phyloP scores from a whole-genome alignment of 2,113 vertebrate species.

The Seriola dumerili region DNA sequence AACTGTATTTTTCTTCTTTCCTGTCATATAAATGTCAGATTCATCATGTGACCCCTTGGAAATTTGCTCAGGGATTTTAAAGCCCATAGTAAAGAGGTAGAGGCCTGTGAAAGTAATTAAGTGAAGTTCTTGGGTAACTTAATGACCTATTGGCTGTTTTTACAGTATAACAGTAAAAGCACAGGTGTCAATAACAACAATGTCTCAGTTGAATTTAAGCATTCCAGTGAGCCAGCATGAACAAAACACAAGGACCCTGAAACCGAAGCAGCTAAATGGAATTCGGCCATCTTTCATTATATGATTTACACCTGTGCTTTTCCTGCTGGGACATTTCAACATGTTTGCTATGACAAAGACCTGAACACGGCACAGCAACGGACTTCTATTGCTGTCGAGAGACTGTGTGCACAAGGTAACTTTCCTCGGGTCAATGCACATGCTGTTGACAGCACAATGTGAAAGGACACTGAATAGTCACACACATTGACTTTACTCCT shows the following conservation, averaged over 20 bases:
- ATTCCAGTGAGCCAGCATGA: not conserved
- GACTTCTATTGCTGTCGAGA: not conserved
- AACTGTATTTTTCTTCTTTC: not conserved
- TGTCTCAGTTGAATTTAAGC: not conserved
- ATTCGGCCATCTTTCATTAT: not conserved
- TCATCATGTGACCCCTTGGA: not conserved
- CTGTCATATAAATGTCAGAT: not conserved
- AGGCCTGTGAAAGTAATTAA: too few species aligned
- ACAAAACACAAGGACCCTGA: not conserved
- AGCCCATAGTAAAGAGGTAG: too few species aligned
- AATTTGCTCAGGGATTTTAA: not conserved
- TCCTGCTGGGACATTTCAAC: not conserved
- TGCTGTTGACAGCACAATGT: constrained; percentile 27
- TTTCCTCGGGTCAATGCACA: not conserved
- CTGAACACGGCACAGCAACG: not conserved
- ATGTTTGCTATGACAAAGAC: not conserved
- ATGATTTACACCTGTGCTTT: not conserved
- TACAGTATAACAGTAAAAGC: not conserved
- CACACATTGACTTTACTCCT: not conserved
- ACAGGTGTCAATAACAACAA: not conserved
- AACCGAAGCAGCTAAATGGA: not conserved
- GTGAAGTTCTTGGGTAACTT: too few species aligned
- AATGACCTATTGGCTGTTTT: not conserved
- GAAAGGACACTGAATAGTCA: constrained; percentile 12
- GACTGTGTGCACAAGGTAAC: not conserved